These are phyloP conservation scores for Cryptotis parvus DNA, from an alignment of 2,113 vertebrate genomes.

Conservation along the genomic window DNA sequence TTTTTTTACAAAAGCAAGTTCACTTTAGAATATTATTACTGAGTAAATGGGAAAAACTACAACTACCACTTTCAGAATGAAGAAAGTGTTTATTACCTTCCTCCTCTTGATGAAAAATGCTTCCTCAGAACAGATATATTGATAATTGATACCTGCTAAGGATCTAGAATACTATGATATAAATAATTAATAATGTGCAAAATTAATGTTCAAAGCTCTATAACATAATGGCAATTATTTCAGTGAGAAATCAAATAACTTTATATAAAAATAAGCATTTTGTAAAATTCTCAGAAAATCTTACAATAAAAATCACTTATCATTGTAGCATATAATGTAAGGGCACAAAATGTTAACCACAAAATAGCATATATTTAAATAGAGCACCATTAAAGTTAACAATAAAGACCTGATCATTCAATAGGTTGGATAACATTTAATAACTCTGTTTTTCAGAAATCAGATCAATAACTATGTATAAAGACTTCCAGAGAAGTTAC, in stretches of 20 bases:
- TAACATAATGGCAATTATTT: background rate
- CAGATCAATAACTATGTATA: background rate
- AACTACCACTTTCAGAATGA: background rate
- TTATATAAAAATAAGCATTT: background rate
- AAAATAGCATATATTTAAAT: background rate
- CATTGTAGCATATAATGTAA: background rate
- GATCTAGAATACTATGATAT: background rate
- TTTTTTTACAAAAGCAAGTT: background rate
- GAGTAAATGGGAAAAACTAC: background rate
- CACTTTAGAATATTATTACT: background rate
- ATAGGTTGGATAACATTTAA: background rate
- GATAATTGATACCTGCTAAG: background rate
- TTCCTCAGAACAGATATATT: background rate
- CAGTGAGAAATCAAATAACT: background rate
- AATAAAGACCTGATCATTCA: background rate
- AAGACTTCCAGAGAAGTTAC: background rate
- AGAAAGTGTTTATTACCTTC: background rate
- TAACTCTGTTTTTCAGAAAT: background rate
- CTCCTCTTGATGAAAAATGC: background rate
- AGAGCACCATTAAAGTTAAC: background rate
- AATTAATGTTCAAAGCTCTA: background rate
- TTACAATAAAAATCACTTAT: background rate
- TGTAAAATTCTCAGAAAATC: background rate
- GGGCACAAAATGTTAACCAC: background rate
- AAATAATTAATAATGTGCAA: background rate